These are phyloP conservation scores for Triplophysa bombifrons DNA, from an alignment of 2,797 vertebrate genomes.

Conservation along the genomic window DNA sequence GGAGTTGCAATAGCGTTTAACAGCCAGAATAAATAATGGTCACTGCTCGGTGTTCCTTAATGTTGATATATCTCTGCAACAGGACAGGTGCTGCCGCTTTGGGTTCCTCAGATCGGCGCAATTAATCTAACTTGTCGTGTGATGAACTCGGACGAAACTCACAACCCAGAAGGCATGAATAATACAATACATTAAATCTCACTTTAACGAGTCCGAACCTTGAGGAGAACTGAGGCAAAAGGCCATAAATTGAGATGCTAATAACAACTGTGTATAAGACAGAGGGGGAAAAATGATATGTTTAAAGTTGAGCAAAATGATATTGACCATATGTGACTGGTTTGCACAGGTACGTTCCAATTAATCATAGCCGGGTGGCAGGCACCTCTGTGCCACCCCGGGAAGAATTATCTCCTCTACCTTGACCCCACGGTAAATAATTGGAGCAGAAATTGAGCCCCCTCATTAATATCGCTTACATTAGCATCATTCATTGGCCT, in stretches of 20 bases:
- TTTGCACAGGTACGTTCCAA: constrained; percentile 57
- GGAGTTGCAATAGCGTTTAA: constrained; percentile 56
- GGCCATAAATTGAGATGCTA: constrained; percentile 48
- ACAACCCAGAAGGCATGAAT: constrained; percentile 56
- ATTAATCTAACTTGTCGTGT: constrained; percentile 68
- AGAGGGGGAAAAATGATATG: neutral
- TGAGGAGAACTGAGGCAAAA: constrained; percentile 28
- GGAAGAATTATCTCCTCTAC: constrained; percentile 63
- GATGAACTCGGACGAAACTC: constrained; percentile 58
- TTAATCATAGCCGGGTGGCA: constrained; percentile 66
- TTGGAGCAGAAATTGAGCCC: constrained; percentile 72
- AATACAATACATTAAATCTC: constrained; percentile 60
- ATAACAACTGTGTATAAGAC: constrained; percentile 8
- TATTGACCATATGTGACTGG: constrained; percentile 66
- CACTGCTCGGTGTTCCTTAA: constrained; percentile 64
- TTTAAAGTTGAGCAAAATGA: constrained; percentile 49
- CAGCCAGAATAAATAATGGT: constrained; percentile 66
- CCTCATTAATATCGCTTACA: constrained; percentile 69
- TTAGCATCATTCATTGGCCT: constrained; percentile 69
- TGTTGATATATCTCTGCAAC: constrained; percentile 68
- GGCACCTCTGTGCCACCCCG: constrained; percentile 60
- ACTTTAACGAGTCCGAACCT: constrained; percentile 48
- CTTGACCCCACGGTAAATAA: constrained; percentile 70
- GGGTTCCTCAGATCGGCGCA: constrained; percentile 59
- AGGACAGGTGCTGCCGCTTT: constrained; percentile 67